These are phyloP conservation scores for Malachius bipustulatus DNA, from an alignment of 2,888 invertebrate genomes.

Conservation along the genomic window DNA sequence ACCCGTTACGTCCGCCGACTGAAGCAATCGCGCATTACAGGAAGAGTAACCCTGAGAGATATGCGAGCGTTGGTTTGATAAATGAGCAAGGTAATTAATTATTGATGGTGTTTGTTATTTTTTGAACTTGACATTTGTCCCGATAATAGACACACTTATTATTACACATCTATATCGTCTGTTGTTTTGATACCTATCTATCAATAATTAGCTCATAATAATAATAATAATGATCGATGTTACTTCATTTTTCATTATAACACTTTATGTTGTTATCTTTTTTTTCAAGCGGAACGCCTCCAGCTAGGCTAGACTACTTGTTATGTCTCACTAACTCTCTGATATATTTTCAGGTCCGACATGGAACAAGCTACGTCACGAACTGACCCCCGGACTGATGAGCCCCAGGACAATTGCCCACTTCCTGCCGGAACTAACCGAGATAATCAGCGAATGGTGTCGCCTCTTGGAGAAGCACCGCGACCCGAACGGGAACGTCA, in stretches of 20 bases:
- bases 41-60: slow-evolving; percentile 60
- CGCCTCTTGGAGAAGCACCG: slow-evolving; percentile 49
- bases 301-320: too few relatives aligned
- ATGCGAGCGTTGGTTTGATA: slow-evolving; percentile 68
- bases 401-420: slow-evolving; percentile 63
- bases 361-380: slow-evolving; percentile 62
- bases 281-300: too few relatives aligned
- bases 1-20: slow-evolving; percentile 70
- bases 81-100: slow-evolving; percentile 57
- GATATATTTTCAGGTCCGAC: slow-evolving; percentile 66
- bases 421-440: slow-evolving; percentile 62
- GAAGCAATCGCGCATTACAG: slow-evolving; percentile 70
- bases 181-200: too few relatives aligned
- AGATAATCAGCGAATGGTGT: slow-evolving; percentile 67
- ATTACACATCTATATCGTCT: too few relatives aligned
- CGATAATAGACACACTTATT: too few relatives aligned
- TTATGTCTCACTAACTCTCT: too few relatives aligned
- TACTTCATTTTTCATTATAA: too few relatives aligned
- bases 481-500: slow-evolving; percentile 38
- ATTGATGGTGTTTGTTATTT: too few relatives aligned
- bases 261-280: too few relatives aligned
- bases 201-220: too few relatives aligned
- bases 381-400: slow-evolving; percentile 62
- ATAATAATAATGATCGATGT: too few relatives aligned
- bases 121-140: slow-evolving; percentile 6